phyloP scores from a whole-genome alignment of 2,888 invertebrate species.

The Elysia crispata region DNA sequence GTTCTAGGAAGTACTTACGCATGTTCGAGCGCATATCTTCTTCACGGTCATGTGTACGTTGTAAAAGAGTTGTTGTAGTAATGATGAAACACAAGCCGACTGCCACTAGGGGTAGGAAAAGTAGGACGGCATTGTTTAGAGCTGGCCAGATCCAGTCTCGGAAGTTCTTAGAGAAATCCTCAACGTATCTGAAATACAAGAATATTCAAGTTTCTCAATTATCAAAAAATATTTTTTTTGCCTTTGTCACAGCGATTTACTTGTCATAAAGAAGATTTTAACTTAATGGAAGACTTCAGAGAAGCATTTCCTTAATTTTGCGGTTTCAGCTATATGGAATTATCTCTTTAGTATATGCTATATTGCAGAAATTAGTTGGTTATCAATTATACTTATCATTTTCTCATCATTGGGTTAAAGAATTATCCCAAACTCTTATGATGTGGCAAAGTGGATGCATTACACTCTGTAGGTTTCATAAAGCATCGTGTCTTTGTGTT shows the following conservation, averaged over 20 bases:
- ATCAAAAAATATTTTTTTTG: neutral
- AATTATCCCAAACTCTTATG: too few species aligned
- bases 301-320: too few species aligned
- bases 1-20: slow-evolving; percentile 67
- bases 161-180: slow-evolving; percentile 66
- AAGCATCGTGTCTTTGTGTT: too few species aligned
- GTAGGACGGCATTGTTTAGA: slow-evolving; percentile 65
- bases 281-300: too few species aligned
- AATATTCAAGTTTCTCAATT: neutral
- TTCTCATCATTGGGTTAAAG: too few species aligned
- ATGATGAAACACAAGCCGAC: slow-evolving; percentile 61
- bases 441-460: too few species aligned
- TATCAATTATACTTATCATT: too few species aligned
- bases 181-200: slow-evolving; percentile 60
- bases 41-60: slow-evolving; percentile 11
- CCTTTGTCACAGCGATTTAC: neutral
- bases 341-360: too few species aligned
- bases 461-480: too few species aligned
- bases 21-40: slow-evolving; percentile 56
- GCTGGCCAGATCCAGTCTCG: slow-evolving; percentile 69
- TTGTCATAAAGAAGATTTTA: too few species aligned
- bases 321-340: too few species aligned
- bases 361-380: too few species aligned
- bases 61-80: slow-evolving; percentile 34
- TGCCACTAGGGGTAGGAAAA: slow-evolving; percentile 66